phyloP scores from a whole-genome alignment of 2,797 vertebrate species.

The Eremophila alpestris region DNA sequence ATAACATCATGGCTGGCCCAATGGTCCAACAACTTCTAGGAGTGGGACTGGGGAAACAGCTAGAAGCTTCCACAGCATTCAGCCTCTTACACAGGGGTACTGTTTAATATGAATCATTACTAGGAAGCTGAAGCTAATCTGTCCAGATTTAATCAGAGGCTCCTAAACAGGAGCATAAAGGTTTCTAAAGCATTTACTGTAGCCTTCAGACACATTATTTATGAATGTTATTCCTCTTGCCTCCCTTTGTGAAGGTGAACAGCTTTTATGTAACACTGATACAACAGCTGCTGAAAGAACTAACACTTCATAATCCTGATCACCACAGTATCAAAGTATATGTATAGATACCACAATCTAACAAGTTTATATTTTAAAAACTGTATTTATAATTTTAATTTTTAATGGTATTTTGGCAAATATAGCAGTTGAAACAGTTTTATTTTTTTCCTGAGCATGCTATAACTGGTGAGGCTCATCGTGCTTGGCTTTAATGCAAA shows the following conservation, averaged over 20 bases:
- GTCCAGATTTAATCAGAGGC: not conserved
- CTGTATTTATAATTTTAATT: not conserved
- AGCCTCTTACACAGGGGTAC: not conserved
- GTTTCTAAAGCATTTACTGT: not conserved
- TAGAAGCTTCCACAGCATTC: not conserved
- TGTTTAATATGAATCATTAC: not conserved
- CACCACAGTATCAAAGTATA: not conserved
- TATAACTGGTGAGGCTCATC: not conserved
- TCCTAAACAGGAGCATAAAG: not conserved
- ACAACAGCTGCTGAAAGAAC: constrained; percentile 26
- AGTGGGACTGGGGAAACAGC: not conserved
- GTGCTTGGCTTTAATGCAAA: not conserved
- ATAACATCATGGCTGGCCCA: not conserved
- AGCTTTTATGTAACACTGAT: constrained; percentile 31
- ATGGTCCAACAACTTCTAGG: not conserved
- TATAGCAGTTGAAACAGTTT: not conserved
- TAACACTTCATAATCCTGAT: constrained; percentile 15
- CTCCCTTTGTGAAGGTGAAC: constrained; percentile 17
- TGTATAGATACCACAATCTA: not conserved
- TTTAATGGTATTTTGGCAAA: not conserved
- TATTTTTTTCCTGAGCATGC: not conserved
- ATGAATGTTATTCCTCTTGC: not conserved
- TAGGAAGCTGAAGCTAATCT: not conserved
- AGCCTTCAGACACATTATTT: not conserved
- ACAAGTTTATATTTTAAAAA: not conserved